Evolutionary conservation across 1,140 invertebrate species (phyloP).

Genomic region (Sesamia nonagrioides): DNA sequence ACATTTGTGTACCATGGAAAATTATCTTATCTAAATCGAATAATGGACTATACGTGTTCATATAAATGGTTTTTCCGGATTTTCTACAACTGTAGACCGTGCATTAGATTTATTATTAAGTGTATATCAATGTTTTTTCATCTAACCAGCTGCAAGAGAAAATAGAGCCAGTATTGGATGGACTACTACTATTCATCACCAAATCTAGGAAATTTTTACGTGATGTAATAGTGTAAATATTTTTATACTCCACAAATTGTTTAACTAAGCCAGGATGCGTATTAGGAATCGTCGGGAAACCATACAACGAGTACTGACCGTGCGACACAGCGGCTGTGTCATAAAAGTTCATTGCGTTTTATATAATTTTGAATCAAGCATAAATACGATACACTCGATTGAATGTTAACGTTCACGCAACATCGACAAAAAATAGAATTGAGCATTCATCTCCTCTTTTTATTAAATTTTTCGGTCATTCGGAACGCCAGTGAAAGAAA

Average conservation of each 20-base stretch:
- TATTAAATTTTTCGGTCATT: too few species aligned
- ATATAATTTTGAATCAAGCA: not conserved
- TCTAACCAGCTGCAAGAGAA: too few species aligned
- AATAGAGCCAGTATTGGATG: not conserved
- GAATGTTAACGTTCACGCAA: too few species aligned
- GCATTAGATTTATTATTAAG: not conserved
- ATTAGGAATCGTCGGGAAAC: slow-evolving; percentile 31
- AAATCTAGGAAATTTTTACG: not conserved
- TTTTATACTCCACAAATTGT: slow-evolving; percentile 12
- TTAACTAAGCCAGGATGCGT: slow-evolving; percentile 21
- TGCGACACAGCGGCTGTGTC: not conserved
- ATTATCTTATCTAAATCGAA: slow-evolving; percentile 5
- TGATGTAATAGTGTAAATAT: slow-evolving; percentile 20
- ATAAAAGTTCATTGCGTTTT: slow-evolving; percentile 13
- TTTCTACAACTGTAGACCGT: not conserved
- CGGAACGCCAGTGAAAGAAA: too few species aligned
- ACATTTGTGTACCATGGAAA: not conserved
- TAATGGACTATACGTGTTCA: not conserved
- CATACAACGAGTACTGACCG: slow-evolving; percentile 3
- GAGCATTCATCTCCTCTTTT: too few species aligned
- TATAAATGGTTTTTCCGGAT: not conserved
- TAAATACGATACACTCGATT: too few species aligned
- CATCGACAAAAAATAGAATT: too few species aligned
- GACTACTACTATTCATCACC: not conserved
- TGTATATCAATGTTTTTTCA: too few species aligned